Conservation (phyloP, 1,140 invertebrate species). For the Drosophila tsacasi region DNA sequence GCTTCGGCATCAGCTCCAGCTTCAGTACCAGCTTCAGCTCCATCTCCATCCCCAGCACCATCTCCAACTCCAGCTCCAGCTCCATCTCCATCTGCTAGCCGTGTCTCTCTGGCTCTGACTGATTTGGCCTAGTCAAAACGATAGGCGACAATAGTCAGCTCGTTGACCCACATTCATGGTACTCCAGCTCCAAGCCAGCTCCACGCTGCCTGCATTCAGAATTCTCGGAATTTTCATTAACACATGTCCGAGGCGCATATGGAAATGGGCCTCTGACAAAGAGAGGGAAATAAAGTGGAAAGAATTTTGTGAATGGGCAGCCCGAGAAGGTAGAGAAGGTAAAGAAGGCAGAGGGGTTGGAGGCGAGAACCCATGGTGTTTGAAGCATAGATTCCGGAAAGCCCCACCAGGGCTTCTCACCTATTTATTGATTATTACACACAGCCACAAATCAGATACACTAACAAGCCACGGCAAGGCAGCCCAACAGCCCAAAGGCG, state of each 20-base stretch:
- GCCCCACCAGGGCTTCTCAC: constrained; percentile 62
- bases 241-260: constrained; percentile 71
- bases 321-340: background rate
- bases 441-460: constrained; percentile 69
- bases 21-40: background rate
- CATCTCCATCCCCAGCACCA: background rate
- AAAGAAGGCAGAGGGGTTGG: background rate
- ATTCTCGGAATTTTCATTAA: constrained; percentile 82
- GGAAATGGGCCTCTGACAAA: constrained; percentile 57
- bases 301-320: constrained; percentile 71
- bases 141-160: constrained; percentile 73
- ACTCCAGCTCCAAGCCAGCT: constrained; percentile 22
- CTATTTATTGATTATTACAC: constrained; percentile 70
- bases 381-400: constrained; percentile 23
- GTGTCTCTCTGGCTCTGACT: constrained; percentile 50
- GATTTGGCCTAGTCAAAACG: constrained; percentile 77
- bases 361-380: constrained; percentile 30
- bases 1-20: constrained; percentile 11
- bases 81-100: constrained; percentile 4
- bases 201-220: constrained; percentile 46
- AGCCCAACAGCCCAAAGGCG: background rate
- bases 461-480: constrained; percentile 66
- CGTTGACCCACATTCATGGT: constrained; percentile 76
- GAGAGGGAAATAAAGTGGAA: constrained; percentile 46
- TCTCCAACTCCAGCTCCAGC: background rate